Conservation (phyloP, 2,888 invertebrate genomes). For the Phorcus lineatus region DNA sequence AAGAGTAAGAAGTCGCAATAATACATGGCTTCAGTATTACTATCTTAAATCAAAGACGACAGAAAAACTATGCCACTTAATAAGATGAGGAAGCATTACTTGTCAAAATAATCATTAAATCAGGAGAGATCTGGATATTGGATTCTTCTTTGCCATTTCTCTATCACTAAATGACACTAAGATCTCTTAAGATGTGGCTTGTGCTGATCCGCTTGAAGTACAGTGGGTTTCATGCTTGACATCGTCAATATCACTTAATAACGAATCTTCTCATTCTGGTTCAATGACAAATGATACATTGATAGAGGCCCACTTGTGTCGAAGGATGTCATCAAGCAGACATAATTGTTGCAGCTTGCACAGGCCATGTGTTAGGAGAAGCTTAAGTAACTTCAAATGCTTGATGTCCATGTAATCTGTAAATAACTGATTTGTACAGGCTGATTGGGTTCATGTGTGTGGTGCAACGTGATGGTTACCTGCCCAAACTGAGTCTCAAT, state of each 20-base stretch:
- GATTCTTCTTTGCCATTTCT: not conserved
- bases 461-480: not conserved
- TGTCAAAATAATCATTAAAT: constrained; percentile 7
- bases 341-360: not conserved
- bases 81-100: not conserved
- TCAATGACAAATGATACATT: not conserved
- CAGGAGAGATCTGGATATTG: not conserved
- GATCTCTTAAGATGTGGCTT: not conserved
- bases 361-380: not conserved
- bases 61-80: not conserved
- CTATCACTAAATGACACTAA: not conserved
- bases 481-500: too few species aligned
- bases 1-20: not conserved
- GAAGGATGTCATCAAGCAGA: not conserved
- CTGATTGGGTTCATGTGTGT: not conserved
- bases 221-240: not conserved
- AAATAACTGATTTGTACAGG: not conserved
- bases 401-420: not conserved
- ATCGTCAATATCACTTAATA: not conserved
- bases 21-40: not conserved
- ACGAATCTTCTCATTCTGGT: not conserved
- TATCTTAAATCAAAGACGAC: constrained; percentile 5
- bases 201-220: not conserved
- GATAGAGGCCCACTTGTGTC: not conserved
- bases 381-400: not conserved